A percentile compares a stretch with the other conserved stretches of the same genome.
Evolutionary conservation across 1,140 invertebrate species (phyloP).

Genomic region (Drosophila yakuba): DNA sequence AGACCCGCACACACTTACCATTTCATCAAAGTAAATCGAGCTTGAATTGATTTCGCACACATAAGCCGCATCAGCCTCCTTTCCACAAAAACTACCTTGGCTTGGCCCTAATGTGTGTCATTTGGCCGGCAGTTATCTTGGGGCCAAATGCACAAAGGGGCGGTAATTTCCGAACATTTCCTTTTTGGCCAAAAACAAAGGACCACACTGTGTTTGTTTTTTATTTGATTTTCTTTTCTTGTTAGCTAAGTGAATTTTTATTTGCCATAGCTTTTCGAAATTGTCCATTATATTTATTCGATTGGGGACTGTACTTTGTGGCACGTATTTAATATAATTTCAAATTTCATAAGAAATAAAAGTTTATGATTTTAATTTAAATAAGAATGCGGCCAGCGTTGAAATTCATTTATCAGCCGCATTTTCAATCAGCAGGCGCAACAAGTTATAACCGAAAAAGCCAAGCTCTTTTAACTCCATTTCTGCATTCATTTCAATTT

Average conservation of each 20-base stretch:
- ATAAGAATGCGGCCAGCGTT: neutral
- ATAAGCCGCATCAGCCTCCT: conserved; percentile 12
- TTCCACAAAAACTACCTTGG: conserved; percentile 34
- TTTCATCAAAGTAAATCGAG: conserved; percentile 77
- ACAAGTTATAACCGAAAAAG: conserved; percentile 38
- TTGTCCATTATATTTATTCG: conserved; percentile 48
- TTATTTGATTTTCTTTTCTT: conserved; percentile 27
- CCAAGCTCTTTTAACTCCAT: conserved; percentile 6
- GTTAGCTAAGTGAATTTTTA: conserved; percentile 67
- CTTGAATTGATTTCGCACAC: conserved; percentile 72
- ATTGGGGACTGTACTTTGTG: conserved; percentile 19
- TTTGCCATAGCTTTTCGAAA: conserved; percentile 59
- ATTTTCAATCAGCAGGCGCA: conserved; percentile 38
- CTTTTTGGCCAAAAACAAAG: conserved; percentile 4
- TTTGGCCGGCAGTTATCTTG: conserved; percentile 74
- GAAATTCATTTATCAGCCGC: conserved; percentile 35
- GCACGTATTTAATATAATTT: conserved; percentile 7
- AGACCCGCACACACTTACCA: conserved; percentile 36
- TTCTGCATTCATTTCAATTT: conserved; percentile 61
- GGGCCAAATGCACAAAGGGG: conserved; percentile 55
- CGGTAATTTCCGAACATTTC: conserved; percentile 58
- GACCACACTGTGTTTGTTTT: conserved; percentile 4
- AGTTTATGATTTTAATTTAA: no score
- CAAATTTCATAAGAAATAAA: neutral
- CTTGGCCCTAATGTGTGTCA: conserved; percentile 68